Evolutionary conservation across 1,140 invertebrate genomes (phyloP).

Genomic region (Chymomyza costata): DNA sequence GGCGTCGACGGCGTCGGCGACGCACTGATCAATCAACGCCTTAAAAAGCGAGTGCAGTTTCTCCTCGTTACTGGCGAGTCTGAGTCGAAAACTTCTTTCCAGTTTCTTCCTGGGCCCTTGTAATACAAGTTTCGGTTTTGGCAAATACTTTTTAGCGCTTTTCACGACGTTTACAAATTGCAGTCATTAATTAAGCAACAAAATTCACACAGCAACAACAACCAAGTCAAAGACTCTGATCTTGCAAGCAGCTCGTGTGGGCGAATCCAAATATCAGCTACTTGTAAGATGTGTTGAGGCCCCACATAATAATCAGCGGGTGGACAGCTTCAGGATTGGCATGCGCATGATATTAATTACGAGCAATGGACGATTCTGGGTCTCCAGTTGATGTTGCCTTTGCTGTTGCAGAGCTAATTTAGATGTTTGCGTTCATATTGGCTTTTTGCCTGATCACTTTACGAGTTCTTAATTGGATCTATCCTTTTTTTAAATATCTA

Average conservation of each 20-base stretch:
- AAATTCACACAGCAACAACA: constrained; percentile 53
- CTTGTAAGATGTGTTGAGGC: constrained; percentile 22
- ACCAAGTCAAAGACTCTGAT: constrained; percentile 21
- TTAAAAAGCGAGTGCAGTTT: constrained; percentile 58
- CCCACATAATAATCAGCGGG: constrained; percentile 71
- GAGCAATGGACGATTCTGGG: constrained; percentile 9
- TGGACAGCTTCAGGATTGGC: constrained; percentile 69
- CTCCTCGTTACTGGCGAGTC: too few relatives aligned
- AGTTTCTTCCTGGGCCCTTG: constrained; percentile 12
- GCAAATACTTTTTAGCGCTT: constrained; percentile 69
- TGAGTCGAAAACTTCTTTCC: constrained; percentile 30
- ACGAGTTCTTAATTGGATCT: constrained; percentile 68
- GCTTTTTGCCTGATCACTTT: too few relatives aligned
- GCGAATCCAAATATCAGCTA: constrained; percentile 49
- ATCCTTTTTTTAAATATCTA: too few relatives aligned
- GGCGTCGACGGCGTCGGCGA: constrained; percentile 22
- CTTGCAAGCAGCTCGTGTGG: constrained; percentile 35
- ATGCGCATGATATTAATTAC: constrained; percentile 70
- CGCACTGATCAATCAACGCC: constrained; percentile 70
- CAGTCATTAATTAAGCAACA: constrained; percentile 72
- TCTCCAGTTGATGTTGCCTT: not conserved
- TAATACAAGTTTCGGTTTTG: constrained; percentile 49
- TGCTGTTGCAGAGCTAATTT: constrained; percentile 49
- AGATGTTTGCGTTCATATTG: constrained; percentile 54
- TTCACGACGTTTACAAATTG: constrained; percentile 74